Conservation (phyloP, 1,140 invertebrate species). For the Musca vetustissima region DNA sequence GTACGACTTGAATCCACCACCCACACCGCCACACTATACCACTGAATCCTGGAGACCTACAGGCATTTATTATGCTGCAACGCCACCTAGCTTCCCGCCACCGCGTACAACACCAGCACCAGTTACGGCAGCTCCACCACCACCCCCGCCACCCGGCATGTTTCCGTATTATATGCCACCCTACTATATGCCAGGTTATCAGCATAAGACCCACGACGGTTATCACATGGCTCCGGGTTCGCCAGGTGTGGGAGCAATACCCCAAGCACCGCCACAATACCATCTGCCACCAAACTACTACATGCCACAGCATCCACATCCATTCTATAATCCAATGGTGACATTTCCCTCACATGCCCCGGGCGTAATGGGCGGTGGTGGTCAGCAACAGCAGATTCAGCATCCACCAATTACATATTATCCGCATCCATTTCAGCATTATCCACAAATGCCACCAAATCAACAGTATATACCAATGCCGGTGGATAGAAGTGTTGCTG, state of each 20-base stretch:
- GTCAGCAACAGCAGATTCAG: not conserved
- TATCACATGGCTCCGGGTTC: not conserved
- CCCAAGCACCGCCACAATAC: not conserved
- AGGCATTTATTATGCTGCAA: constrained; percentile 31
- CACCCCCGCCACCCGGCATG: constrained; percentile 31
- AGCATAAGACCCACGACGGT: constrained; percentile 11
- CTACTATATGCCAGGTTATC: constrained; percentile 8
- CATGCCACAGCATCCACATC: constrained; percentile 33
- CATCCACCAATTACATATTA: constrained; percentile 3
- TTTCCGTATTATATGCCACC: constrained; percentile 35
- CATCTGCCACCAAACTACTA: constrained; percentile 16
- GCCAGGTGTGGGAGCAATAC: not conserved
- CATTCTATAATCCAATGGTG: constrained; percentile 15
- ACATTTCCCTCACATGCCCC: constrained; percentile 3
- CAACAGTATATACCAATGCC: constrained; percentile 19
- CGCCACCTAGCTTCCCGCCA: constrained; percentile 49
- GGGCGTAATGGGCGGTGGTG: not conserved
- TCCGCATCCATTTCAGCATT: constrained; percentile 19
- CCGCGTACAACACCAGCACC: constrained; percentile 34
- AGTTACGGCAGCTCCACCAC: constrained; percentile 20
- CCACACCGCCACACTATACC: constrained; percentile 26
- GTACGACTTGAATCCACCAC: constrained; percentile 22
- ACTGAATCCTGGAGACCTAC: constrained; percentile 31
- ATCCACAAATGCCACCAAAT: constrained; percentile 33
- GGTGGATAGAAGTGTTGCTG: not conserved